Base-by-base conservation (phyloP, 2,888 invertebrate genomes). In the Agrilus mali region DNA sequence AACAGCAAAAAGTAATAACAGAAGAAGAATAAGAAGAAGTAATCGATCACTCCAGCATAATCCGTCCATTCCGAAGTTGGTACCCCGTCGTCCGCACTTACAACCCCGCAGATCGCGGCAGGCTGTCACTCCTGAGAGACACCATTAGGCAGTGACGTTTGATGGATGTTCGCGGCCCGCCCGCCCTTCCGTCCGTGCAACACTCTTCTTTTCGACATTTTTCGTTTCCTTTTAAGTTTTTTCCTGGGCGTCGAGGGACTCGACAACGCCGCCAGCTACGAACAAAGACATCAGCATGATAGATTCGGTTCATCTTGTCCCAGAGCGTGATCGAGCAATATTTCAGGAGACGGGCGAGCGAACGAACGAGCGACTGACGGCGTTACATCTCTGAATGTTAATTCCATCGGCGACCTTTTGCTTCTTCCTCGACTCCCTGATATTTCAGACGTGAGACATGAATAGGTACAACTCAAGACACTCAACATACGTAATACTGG, bases 221-320 rank as follows among this genome's bases (percentile, higher is more conserved):
- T 59, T 61, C 58, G 57, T 57, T 57, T 58, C 56, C 57, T 58
- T 58, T 55, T 56, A 56, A 57, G 55, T 60, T 60, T 60, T 60
- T 62, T 60, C 50, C 50, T 37, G 41, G 48, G 51, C 56, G 43
- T 41, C 43, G 49, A 54, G 57, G 56, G 59, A 54, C 53, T 50
- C 51, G 27, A 53, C 56, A 57, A 55, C 57, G 56, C 56, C 57
- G 62, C 57, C 59, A 58, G 50, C 61, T 60, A 60, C 63, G 67
- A 68, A 68, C 67, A 67, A 67, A 68, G 68, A 67, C 67, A 68
- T 67, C 67, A 68, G 66, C 63, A 68, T 68, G 67, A 68, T 68
- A 65, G 63, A 68, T 68, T 63, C 61, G 63, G 65, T 67, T 67
- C 68, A 67, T 68, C 67, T 67, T 65, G 64, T 66, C 64, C 65